Percentiles rank a stretch among this genome's conserved stretches.
These are phyloP conservation scores for Macrophya annulata DNA, from an alignment of 2,888 invertebrate species.

Conservation along the genomic window DNA sequence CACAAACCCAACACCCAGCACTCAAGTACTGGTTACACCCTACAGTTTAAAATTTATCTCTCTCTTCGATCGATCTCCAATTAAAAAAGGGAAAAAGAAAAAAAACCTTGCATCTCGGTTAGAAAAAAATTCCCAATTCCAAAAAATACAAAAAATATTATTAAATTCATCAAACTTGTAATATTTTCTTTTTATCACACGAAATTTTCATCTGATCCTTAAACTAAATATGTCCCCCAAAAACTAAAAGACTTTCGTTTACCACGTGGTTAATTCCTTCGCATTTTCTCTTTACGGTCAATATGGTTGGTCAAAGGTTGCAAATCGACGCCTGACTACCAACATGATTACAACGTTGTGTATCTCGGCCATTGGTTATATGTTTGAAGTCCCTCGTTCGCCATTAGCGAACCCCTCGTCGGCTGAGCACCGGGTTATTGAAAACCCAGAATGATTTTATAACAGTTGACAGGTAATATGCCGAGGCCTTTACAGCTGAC, in stretches of 20 bases:
- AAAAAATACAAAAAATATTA: not conserved
- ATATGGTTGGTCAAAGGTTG: constrained; percentile 74
- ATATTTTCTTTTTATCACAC: not conserved
- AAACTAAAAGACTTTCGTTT: not conserved
- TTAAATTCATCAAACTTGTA: not conserved
- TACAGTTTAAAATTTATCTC: not conserved
- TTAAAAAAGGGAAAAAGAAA: not conserved
- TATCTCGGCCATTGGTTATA: constrained; percentile 61
- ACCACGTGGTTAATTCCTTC: constrained; percentile 69
- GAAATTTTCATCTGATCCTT: not conserved
- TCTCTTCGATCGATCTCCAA: not conserved
- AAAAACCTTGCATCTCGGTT: not conserved
- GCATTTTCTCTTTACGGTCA: constrained; percentile 71
- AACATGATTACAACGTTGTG: constrained; percentile 36
- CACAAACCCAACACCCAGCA: not conserved
- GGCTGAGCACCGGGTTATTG: constrained; percentile 68
- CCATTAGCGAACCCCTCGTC: constrained; percentile 68
- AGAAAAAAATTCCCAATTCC: not conserved
- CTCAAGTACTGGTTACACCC: not conserved
- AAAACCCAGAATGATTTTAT: constrained; percentile 77
- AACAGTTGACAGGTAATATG: constrained; percentile 76
- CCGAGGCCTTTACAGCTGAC: constrained; percentile 67
- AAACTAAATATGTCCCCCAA: not conserved
- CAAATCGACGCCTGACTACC: constrained; percentile 47
- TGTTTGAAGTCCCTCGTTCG: constrained; percentile 75